Evolutionary conservation across 2,888 invertebrate species (phyloP).

Genomic region (Melieria picta): DNA sequence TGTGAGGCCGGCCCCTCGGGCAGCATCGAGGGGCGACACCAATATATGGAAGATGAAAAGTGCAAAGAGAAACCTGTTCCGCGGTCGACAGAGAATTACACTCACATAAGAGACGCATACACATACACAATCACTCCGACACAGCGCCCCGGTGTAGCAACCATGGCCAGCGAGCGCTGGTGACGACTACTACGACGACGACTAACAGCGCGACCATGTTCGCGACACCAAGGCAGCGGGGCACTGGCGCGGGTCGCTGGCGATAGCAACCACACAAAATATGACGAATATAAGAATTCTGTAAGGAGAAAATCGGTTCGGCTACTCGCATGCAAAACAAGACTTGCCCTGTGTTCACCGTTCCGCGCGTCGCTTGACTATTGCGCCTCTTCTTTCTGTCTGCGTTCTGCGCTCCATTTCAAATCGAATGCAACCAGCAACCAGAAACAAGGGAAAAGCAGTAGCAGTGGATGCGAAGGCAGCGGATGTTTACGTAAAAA

Average conservation of each 20-base stretch:
- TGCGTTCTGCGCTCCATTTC: no score
- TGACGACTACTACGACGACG: not conserved
- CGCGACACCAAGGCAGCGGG: no score
- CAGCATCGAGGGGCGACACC: no score
- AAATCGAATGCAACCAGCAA: no score
- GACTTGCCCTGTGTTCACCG: no score
- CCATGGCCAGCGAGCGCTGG: no score
- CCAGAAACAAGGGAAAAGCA: no score
- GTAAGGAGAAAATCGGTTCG: not conserved
- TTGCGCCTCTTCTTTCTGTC: no score
- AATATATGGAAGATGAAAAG: conserved; percentile 13
- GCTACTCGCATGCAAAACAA: conserved; percentile 9
- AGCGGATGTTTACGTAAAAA: not conserved
- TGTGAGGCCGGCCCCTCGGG: no score
- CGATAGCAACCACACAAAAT: conserved; percentile 17
- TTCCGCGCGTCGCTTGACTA: no score
- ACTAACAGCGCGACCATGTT: not conserved
- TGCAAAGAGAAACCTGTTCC: conserved; percentile 24
- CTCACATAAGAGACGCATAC: not conserved
- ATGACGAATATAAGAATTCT: conserved; percentile 9
- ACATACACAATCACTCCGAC: not conserved
- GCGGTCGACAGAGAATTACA: not conserved
- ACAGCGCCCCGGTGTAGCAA: no score
- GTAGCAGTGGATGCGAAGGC: no score
- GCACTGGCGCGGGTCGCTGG: not conserved